phyloP scores from a whole-genome alignment of 2,113 vertebrate genomes.

The Gnathonemus echidnorhynchus region DNA sequence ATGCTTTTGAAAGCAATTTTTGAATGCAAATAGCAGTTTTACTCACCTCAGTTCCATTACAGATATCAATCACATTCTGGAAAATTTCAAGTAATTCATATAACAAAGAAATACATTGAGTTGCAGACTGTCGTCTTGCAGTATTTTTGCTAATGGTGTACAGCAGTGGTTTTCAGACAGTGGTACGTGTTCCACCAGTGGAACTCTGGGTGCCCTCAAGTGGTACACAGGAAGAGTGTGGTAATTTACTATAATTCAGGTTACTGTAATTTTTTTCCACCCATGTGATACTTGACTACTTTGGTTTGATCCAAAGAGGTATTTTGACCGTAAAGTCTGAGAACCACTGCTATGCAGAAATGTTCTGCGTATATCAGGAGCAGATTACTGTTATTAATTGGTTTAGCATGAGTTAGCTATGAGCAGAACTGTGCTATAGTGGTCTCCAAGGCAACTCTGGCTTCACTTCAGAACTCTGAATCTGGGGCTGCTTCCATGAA shows the following conservation, averaged over 20 bases:
- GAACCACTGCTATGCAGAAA: neutral
- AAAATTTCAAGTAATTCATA: neutral
- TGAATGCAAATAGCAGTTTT: neutral
- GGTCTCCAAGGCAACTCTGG: neutral
- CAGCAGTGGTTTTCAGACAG: neutral
- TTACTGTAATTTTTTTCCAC: neutral
- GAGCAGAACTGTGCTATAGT: neutral
- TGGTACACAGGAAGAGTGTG: neutral
- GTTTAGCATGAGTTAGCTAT: neutral
- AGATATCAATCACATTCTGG: neutral
- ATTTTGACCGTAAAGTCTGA: neutral
- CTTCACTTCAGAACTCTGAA: neutral
- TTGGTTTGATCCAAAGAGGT: neutral
- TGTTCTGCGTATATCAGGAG: neutral
- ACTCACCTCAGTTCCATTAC: neutral
- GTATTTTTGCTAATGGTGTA: neutral
- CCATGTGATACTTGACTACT: neutral
- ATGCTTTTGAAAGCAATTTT: neutral
- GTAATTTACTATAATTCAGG: neutral
- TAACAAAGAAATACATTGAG: neutral
- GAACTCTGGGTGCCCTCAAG: neutral
- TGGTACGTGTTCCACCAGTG: neutral
- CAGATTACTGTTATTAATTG: neutral
- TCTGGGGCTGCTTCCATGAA: neutral
- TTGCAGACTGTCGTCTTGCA: neutral